A percentile compares a stretch with the other conserved stretches of the same genome.
Conservation (phyloP, 2,888 invertebrate genomes). For the Lymantria monacha region DNA sequence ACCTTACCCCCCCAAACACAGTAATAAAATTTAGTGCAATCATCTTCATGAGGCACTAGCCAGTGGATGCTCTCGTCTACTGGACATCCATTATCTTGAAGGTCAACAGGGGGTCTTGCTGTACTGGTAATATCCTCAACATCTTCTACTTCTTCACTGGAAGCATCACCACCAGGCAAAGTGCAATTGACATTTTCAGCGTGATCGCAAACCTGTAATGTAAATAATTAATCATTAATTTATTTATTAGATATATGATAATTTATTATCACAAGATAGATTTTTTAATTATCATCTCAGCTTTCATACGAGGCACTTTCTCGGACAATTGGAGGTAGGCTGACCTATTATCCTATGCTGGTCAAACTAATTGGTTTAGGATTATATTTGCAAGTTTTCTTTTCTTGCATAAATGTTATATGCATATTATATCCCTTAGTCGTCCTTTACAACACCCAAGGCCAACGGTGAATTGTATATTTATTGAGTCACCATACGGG, state of each 20-base stretch:
- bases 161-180: background rate
- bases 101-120: background rate
- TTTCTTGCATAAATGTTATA: too few relatives aligned
- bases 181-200: constrained; percentile 26
- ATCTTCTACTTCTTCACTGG: background rate
- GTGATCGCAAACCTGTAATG: constrained; percentile 32
- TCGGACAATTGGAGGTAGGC: too few relatives aligned
- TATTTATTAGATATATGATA: background rate
- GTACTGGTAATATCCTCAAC: background rate
- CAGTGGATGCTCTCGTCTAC: constrained; percentile 48
- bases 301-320: too few relatives aligned
- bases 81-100: background rate
- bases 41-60: constrained; percentile 58
- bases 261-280: background rate
- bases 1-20: constrained; percentile 36
- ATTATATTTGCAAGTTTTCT: too few relatives aligned
- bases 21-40: constrained; percentile 67
- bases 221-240: background rate
- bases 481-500: too few relatives aligned
- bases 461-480: too few relatives aligned
- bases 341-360: too few relatives aligned
- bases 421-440: too few relatives aligned
- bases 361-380: too few relatives aligned
- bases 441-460: too few relatives aligned
- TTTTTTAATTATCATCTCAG: background rate